These are phyloP conservation scores for Schrankia costaestrigalis DNA, from an alignment of 2,888 invertebrate genomes.

Conservation along the genomic window DNA sequence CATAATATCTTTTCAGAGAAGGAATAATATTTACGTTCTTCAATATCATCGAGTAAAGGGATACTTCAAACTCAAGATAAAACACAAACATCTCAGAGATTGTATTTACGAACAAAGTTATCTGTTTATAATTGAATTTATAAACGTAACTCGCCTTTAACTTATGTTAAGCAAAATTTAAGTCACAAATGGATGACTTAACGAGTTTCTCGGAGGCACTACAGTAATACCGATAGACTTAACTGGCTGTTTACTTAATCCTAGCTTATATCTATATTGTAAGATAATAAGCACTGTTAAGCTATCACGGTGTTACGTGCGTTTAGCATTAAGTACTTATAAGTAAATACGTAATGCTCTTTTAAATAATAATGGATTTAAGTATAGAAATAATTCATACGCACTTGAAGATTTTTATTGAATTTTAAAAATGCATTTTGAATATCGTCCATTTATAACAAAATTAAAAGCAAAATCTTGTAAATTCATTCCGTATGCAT, in stretches of 20 bases:
- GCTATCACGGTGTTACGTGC: too few relatives aligned
- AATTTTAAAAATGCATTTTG: too few relatives aligned
- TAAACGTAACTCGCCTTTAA: conserved; percentile 7
- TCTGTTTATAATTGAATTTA: conserved; percentile 11
- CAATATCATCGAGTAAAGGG: conserved; percentile 3
- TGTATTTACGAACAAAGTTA: conserved; percentile 5
- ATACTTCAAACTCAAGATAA: conserved; percentile 5
- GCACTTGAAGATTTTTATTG: too few relatives aligned
- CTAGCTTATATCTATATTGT: too few relatives aligned
- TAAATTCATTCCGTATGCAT: too few relatives aligned
- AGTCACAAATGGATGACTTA: conserved; percentile 10
- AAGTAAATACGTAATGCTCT: too few relatives aligned
- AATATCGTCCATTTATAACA: too few relatives aligned
- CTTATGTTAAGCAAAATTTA: conserved; percentile 14
- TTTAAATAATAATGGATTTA: too few relatives aligned
- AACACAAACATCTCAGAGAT: conserved; percentile 3
- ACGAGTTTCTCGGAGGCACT: conserved; percentile 12
- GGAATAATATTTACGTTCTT: conserved; percentile 6
- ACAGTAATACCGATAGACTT: conserved; percentile 8
- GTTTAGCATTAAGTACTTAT: too few relatives aligned
- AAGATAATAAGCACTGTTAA: too few relatives aligned
- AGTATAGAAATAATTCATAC: too few relatives aligned
- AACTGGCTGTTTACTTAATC: conserved; percentile 9
- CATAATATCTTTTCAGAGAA: neutral
- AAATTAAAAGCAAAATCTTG: too few relatives aligned